Conservation (phyloP, 1,140 invertebrate species). For the Sogatella furcifera region DNA sequence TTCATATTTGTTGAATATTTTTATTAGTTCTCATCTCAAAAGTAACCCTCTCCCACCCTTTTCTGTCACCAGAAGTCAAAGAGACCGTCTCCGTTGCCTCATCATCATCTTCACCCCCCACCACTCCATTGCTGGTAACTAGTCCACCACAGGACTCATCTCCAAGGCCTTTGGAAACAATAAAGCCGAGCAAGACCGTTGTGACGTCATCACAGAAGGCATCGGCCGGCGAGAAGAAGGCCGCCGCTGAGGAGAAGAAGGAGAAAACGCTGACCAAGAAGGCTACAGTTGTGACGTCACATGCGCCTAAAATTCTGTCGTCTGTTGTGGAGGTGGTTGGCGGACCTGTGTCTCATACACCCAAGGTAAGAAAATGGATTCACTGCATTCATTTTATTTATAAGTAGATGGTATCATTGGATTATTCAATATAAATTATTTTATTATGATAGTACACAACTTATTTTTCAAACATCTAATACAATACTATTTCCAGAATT, state of each 20-base stretch:
- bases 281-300: constrained; percentile 30
- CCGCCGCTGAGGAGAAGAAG: constrained; percentile 13
- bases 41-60: no score
- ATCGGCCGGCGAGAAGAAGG: constrained; percentile 23
- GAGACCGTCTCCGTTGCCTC: no score
- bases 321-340: constrained; percentile 26
- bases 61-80: no score
- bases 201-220: constrained; percentile 26
- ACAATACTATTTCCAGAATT: no score
- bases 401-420: no score
- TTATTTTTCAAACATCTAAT: no score
- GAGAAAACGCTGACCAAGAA: constrained; percentile 20
- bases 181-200: constrained; percentile 47
- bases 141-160: constrained; percentile 25
- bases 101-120: constrained; percentile 23
- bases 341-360: constrained; percentile 14
- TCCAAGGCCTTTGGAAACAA: constrained; percentile 31
- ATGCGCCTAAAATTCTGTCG: constrained; percentile 19
- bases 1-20: no score
- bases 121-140: neutral
- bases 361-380: constrained; percentile 21
- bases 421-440: no score
- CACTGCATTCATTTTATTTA: no score
- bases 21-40: no score
- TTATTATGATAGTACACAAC: no score